phyloP scores from a whole-genome alignment of 2,113 vertebrate genomes.

The Dicerorhinus sumatrensis region DNA sequence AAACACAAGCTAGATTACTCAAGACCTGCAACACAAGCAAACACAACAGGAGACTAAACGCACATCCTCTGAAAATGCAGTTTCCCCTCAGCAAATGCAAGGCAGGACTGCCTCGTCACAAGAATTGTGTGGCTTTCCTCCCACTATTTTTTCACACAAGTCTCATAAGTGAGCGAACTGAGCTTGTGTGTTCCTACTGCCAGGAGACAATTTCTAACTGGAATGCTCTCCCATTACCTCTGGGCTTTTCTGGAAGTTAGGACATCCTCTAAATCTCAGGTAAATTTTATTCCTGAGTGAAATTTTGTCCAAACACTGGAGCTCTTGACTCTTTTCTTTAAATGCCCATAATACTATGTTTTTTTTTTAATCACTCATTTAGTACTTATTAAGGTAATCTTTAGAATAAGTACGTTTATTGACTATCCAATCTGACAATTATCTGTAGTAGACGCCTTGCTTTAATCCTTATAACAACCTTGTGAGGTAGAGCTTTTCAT shows the following conservation, averaged over 20 bases:
- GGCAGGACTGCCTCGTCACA: background rate
- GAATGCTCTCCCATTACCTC: background rate
- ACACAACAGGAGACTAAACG: background rate
- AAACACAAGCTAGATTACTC: background rate
- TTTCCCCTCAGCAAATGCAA: background rate
- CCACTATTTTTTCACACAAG: background rate
- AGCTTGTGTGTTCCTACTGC: background rate
- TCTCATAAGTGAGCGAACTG: background rate
- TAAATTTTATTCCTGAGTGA: background rate
- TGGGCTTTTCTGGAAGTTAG: background rate
- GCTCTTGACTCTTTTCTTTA: constrained; percentile 25
- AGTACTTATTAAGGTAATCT: background rate
- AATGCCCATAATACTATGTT: background rate
- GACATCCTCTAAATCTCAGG: background rate
- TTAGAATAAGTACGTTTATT: background rate
- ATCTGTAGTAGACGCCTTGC: background rate
- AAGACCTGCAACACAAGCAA: constrained; percentile 30
- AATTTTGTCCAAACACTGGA: background rate
- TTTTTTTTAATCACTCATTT: background rate
- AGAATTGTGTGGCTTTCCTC: background rate
- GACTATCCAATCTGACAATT: background rate
- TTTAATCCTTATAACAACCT: background rate
- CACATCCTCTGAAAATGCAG: background rate
- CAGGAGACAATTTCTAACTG: background rate
- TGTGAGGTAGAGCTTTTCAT: background rate